Conservation (phyloP, 2,113 vertebrate genomes). For the Caracal caracal region DNA sequence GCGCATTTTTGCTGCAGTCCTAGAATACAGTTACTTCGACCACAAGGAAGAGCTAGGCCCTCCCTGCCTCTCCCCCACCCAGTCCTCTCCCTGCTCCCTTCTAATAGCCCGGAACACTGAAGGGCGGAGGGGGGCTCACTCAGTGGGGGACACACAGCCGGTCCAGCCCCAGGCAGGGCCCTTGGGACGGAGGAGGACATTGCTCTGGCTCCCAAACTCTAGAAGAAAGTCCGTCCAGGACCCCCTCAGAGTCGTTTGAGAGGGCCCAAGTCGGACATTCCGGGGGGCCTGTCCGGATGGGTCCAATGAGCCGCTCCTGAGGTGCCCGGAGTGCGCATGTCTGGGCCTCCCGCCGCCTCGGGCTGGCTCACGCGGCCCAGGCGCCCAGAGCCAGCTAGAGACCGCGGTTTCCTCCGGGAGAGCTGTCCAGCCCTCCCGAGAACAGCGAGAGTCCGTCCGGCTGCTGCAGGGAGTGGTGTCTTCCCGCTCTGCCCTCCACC, state of each 20-base stretch:
- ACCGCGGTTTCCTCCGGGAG: neutral
- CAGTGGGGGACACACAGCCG: accelerated
- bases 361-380: too few species aligned
- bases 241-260: neutral
- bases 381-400: neutral
- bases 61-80: too few species aligned
- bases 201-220: neutral
- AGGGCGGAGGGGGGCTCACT: accelerated
- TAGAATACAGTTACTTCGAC: neutral
- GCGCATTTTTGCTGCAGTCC: neutral
- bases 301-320: neutral
- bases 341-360: neutral
- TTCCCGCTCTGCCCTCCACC: constrained; percentile 1
- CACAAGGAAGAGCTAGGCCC: neutral
- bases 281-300: neutral
- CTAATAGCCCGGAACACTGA: neutral
- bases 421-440: neutral
- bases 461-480: neutral
- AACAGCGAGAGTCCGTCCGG: neutral
- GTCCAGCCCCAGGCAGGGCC: neutral
- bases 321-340: neutral
- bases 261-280: neutral
- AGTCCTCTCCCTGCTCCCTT: accelerated
- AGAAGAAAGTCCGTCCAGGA: neutral
- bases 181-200: neutral